These are phyloP conservation scores for Chrysotoxum bicinctum DNA, from an alignment of 2,888 invertebrate species.

Conservation along the genomic window DNA sequence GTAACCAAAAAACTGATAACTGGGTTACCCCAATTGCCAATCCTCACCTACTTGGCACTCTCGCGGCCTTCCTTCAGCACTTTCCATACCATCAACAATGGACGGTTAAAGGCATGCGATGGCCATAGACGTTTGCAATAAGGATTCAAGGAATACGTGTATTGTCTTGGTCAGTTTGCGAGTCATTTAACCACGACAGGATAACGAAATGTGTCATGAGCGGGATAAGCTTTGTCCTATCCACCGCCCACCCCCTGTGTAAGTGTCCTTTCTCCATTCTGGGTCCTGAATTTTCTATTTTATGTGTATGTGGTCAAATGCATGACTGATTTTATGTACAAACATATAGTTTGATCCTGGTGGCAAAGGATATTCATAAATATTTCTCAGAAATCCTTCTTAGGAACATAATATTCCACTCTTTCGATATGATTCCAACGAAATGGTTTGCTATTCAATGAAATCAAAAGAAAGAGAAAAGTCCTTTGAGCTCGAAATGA, in stretches of 20 bases:
- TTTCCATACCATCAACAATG: conserved; percentile 28
- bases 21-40: conserved; percentile 61
- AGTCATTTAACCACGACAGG: conserved; percentile 63
- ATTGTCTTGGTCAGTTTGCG: conserved; percentile 72
- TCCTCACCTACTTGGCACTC: conserved; percentile 65
- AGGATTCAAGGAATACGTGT: conserved; percentile 51
- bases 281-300: background rate
- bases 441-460: conserved; percentile 32
- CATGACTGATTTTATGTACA: conserved; percentile 42
- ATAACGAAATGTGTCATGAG: conserved; percentile 61
- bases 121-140: conserved; percentile 47
- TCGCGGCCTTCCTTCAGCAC: conserved; percentile 45
- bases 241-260: background rate
- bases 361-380: background rate
- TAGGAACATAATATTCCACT: background rate
- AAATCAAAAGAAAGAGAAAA: conserved; percentile 3
- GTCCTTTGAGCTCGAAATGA: conserved; percentile 37
- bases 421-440: background rate
- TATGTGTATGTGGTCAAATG: conserved; percentile 35
- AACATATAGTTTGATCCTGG: background rate
- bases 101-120: conserved; percentile 4
- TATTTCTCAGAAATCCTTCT: background rate
- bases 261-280: background rate
- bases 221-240: conserved; percentile 49
- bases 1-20: conserved; percentile 4